phyloP scores from a whole-genome alignment of 1,140 invertebrate genomes.

The Drosophila lacteicornis region DNA sequence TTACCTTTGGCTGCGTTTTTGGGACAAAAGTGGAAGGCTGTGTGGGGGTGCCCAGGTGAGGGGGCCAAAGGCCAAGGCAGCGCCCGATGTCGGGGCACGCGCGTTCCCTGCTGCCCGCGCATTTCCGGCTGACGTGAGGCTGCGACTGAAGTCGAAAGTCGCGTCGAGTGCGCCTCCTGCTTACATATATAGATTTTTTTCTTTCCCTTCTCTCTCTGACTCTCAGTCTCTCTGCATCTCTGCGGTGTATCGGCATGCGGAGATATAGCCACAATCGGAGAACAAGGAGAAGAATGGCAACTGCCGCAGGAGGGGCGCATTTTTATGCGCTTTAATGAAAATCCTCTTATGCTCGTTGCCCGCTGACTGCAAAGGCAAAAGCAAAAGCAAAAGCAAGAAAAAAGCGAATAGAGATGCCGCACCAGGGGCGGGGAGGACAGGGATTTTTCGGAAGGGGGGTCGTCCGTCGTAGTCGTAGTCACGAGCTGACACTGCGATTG shows the following conservation, averaged over 20 bases:
- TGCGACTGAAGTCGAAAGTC: constrained; percentile 27
- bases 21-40: constrained; percentile 21
- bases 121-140: constrained; percentile 63
- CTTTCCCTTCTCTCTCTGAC: not conserved
- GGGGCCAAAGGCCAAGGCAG: constrained; percentile 45
- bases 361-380: constrained; percentile 29
- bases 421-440: not conserved
- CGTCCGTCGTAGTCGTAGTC: constrained; percentile 2
- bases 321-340: constrained; percentile 81
- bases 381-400: not conserved
- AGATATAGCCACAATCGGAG: constrained; percentile 53
- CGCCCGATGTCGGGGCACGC: constrained; percentile 60
- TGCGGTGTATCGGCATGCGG: constrained; percentile 59
- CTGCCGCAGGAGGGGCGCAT: constrained; percentile 47
- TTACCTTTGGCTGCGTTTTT: constrained; percentile 58
- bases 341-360: constrained; percentile 71
- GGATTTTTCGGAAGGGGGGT: not conserved
- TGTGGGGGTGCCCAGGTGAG: not conserved
- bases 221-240: not conserved
- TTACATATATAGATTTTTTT: constrained; percentile 8
- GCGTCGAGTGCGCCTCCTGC: constrained; percentile 1
- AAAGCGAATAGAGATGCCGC: constrained; percentile 47
- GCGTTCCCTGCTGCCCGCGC: constrained; percentile 42
- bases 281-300: constrained; percentile 51
- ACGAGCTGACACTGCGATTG: constrained; percentile 37